Percentiles rank a stretch among this genome's conserved stretches.
Conservation (phyloP, 2,888 invertebrate species). For the Laothoe populi region DNA sequence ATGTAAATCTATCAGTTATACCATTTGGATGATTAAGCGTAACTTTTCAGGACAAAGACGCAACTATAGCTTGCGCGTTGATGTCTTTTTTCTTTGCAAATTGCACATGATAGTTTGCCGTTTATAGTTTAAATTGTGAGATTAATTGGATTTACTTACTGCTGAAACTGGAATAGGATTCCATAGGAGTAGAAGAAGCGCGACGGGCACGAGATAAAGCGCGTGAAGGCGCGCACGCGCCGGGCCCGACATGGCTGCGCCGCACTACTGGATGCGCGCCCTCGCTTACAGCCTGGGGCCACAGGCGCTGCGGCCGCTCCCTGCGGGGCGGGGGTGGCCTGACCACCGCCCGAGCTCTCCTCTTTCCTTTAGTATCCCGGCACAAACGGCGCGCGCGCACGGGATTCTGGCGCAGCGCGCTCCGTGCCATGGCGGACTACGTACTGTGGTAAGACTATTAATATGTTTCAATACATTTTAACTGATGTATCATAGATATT, state of each 20-base stretch:
- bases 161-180: conserved; percentile 61
- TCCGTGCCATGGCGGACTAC: conserved; percentile 80
- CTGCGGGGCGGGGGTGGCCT: conserved; percentile 68
- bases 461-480: conserved; percentile 17
- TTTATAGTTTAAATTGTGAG: neutral
- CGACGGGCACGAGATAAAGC: conserved; percentile 67
- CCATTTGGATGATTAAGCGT: neutral
- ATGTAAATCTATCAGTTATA: neutral
- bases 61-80: conserved; percentile 46
- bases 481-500: neutral
- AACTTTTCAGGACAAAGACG: conserved; percentile 15
- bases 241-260: conserved; percentile 83
- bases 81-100: conserved; percentile 48
- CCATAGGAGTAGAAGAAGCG: conserved; percentile 64
- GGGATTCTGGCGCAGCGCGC: conserved; percentile 80
- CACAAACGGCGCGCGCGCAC: conserved; percentile 83
- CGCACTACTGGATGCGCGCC: conserved; percentile 79
- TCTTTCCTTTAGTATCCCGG: conserved; percentile 82
- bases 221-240: conserved; percentile 75
- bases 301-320: conserved; percentile 52
- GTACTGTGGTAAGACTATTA: conserved; percentile 73
- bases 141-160: conserved; percentile 58
- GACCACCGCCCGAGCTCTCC: conserved; percentile 68
- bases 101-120: no score
- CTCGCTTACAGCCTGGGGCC: conserved; percentile 54